Evolutionary conservation across 2,113 vertebrate genomes (phyloP).

Genomic region (Taxidea taxus): DNA sequence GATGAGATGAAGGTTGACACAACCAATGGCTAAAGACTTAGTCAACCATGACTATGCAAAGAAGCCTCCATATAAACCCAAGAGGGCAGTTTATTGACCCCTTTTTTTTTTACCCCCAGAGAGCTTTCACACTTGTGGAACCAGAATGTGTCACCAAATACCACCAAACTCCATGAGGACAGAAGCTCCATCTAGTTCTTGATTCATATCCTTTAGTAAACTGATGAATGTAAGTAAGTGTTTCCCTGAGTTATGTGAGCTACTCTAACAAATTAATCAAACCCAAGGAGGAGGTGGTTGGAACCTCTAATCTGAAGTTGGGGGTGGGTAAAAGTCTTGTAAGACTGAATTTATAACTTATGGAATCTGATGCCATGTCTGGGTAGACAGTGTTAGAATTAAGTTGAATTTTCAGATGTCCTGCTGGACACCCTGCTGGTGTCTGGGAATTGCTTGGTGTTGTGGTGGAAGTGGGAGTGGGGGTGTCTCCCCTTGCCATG

Average conservation of each 20-base stretch:
- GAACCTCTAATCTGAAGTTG: background rate
- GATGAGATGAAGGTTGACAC: background rate
- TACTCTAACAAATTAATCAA: background rate
- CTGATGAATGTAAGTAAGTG: background rate
- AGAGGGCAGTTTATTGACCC: background rate
- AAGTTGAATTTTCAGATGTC: background rate
- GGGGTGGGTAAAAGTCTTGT: background rate
- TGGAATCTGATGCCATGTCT: background rate
- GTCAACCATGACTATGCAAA: background rate
- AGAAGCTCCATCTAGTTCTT: background rate
- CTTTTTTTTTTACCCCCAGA: background rate
- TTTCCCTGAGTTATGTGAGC: background rate
- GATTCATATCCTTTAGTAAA: background rate
- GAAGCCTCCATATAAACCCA: background rate
- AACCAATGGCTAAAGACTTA: background rate
- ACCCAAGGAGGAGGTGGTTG: background rate
- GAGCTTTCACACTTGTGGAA: background rate
- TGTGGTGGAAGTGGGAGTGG: background rate
- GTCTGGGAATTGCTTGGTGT: background rate
- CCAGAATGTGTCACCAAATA: background rate
- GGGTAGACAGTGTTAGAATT: background rate
- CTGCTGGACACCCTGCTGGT: background rate
- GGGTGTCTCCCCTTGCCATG: background rate
- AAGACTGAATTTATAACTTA: background rate
- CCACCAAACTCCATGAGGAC: background rate